Conservation (phyloP, 2,113 vertebrate genomes). For the Chinchilla lanigera region DNA sequence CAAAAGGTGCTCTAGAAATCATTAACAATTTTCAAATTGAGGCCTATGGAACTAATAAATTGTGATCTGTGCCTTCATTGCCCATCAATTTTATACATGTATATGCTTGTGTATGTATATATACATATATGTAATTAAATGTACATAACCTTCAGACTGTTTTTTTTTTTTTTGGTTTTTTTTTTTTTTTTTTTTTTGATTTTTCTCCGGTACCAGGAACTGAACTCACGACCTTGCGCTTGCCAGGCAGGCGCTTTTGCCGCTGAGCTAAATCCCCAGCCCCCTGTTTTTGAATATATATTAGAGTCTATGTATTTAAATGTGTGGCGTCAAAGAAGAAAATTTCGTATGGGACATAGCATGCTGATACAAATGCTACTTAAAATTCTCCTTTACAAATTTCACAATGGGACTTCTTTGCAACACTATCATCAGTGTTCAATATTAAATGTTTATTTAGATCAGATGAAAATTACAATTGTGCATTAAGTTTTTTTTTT, state of each 20-base stretch:
- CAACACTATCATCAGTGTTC: background rate
- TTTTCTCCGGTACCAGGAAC: too few relatives aligned
- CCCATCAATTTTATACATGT: background rate
- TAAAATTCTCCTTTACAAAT: background rate
- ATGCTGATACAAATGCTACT: background rate
- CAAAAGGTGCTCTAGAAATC: slow-evolving; percentile 48
- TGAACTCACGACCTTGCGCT: too few relatives aligned
- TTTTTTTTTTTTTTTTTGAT: too few relatives aligned
- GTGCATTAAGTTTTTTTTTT: background rate
- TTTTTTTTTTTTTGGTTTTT: too few relatives aligned
- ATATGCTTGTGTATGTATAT: too few relatives aligned
- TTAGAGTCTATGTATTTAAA: background rate
- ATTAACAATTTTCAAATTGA: slow-evolving; percentile 25
- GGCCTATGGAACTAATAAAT: background rate
- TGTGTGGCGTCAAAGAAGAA: background rate
- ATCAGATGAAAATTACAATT: background rate
- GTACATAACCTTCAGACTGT: background rate
- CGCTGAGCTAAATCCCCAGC: too few relatives aligned
- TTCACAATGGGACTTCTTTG: background rate
- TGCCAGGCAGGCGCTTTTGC: too few relatives aligned
- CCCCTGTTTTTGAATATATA: background rate
- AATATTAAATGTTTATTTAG: background rate
- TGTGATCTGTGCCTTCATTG: background rate
- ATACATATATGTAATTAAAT: background rate
- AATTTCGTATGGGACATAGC: background rate